Percentiles rank a stretch among this genome's conserved stretches.
phyloP scores from a whole-genome alignment of 30 jellyfish, hydroid and myxozoan species.

The Turritopsis dohrnii region DNA sequence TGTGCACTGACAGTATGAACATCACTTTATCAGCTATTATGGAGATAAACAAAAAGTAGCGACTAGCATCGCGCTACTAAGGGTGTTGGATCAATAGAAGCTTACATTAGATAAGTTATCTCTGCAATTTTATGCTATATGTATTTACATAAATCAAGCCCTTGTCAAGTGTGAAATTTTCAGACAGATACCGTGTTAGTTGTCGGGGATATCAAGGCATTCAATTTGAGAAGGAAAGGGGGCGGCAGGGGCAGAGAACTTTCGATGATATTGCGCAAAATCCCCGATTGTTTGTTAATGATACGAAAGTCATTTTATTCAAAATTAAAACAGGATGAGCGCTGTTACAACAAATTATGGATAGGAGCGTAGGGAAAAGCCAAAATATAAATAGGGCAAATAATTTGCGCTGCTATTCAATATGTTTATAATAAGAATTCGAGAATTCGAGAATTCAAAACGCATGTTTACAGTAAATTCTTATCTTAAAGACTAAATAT shows the following conservation, averaged over 20 bases:
- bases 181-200: neutral
- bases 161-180: neutral
- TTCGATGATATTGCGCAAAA: too few species aligned
- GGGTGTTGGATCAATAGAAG: neutral
- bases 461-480: too few species aligned
- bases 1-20: neutral
- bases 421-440: too few species aligned
- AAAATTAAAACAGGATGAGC: too few species aligned
- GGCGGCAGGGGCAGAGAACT: neutral
- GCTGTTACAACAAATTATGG: too few species aligned
- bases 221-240: neutral
- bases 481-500: too few species aligned
- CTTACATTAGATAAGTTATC: neutral
- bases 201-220: neutral
- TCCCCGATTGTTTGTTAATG: too few species aligned
- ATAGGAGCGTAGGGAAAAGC: too few species aligned
- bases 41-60: neutral
- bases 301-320: too few species aligned
- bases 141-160: neutral
- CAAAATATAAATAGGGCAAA: too few species aligned
- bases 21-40: neutral
- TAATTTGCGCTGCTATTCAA: too few species aligned
- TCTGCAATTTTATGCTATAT: neutral
- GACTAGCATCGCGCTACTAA: neutral
- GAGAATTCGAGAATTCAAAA: too few species aligned